Evolutionary conservation across 2,797 vertebrate species (phyloP), one percentile per base, ranked within the genome.

Genomic region (Bovichtus diacanthus): DNA sequence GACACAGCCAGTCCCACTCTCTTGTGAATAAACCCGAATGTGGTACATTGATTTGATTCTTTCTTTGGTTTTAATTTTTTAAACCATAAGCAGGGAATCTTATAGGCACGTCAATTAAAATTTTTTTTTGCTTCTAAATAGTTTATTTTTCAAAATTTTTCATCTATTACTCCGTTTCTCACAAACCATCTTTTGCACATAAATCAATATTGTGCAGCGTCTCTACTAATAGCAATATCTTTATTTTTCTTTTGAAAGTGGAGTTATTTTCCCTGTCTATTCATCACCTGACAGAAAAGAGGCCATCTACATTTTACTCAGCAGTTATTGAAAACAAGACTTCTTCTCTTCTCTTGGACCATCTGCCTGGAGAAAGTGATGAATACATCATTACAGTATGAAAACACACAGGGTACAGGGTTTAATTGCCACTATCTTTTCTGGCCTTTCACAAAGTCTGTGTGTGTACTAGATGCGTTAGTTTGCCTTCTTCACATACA

Each of bases 301-400:
- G 23, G 23, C 8, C 6, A 12, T 66, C 21, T 21, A 54, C 23
- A 55, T 67, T 67, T 62, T 70, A 63, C 41, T 31, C 41, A 46
- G 6, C 41, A 73, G 59, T 54, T 66, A 78, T 2, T 50, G 27
- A 80, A 61, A 49, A 69, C 7, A 19, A 34, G 9, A 23, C 11
- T 38, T 76, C 23, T 62, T 63, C n/a, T n/a, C n/a, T n/a, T 23
- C 54, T 9, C 41, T 34, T 59, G 34, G 34, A 27, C 36, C 19
- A 31, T 72, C 50, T 53, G 46, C 25, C 31, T 39, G 11, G 7
- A 67, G 34, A 63, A 56, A 13, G 56, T 63, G 47, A 56, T 60
- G 47, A 51, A 62, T 34, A 23, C 13, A 56, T 56, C 25, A 72
- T 60, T 74, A 56, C 31, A 25, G 23, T 36, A 47, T 31, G 23